A percentile compares a stretch with the other conserved stretches of the same genome.
Conservation (phyloP, 2,797 vertebrate genomes). For the Carduelis carduelis region DNA sequence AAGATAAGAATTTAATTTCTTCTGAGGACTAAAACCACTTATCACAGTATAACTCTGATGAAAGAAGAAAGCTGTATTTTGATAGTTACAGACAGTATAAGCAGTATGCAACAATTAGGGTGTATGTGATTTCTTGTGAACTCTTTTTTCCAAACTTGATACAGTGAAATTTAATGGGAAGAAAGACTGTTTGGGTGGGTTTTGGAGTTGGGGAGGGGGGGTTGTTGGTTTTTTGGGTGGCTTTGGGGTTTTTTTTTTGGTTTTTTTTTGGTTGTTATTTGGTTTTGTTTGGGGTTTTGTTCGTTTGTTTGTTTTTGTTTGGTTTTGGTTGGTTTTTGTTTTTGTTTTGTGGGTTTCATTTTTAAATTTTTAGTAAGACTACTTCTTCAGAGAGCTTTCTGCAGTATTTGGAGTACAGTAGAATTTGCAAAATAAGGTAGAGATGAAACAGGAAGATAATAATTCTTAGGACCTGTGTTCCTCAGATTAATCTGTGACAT, state of each 20-base stretch:
- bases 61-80: neutral
- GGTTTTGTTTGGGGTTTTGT: no score
- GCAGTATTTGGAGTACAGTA: slow-evolving; percentile 15
- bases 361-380: neutral
- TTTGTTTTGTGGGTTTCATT: neutral
- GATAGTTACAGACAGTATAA: neutral
- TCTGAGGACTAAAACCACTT: neutral
- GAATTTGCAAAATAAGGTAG: slow-evolving; percentile 40
- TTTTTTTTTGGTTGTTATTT: no score
- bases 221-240: no score
- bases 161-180: slow-evolving; percentile 12
- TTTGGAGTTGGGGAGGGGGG: neutral
- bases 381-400: slow-evolving; percentile 25
- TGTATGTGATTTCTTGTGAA: neutral
- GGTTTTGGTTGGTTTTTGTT: no score
- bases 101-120: neutral
- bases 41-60: neutral
- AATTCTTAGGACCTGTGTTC: neutral
- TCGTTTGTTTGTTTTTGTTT: no score
- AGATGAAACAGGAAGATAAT: slow-evolving; percentile 68
- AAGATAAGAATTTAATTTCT: slow-evolving; percentile 33
- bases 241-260: no score
- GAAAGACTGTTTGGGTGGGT: neutral
- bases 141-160: neutral
- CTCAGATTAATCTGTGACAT: neutral